Base-by-base conservation (phyloP, 2,888 invertebrate species). In the Athripsodes cinereus region DNA sequence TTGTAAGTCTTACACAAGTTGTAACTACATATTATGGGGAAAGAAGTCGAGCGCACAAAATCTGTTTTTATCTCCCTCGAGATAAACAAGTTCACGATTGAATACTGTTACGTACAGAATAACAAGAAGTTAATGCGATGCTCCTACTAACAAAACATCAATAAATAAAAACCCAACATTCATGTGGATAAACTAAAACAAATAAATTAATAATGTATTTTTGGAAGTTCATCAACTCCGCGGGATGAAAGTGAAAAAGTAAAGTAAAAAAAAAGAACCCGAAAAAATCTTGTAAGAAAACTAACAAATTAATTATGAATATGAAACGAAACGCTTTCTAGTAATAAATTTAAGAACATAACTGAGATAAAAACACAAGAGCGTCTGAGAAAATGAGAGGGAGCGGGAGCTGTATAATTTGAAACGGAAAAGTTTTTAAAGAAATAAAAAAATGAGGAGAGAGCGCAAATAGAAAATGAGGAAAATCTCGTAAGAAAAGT, bases 351-450 rank as follows among this genome's bases (percentile, higher is more conserved):
- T 57, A 54, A 60, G 59, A 60, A 63, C 58, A 60, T 59, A 61
- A 63, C 59, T 59, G 58, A 57, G 52, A 57, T 55, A 59, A 61
- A 62, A 63, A 59, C 52, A 16, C 34, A 55, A 40, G n/a, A 40
- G 8, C 40, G 40, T n/a, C 40, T n/a, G 57, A 62, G 58, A 61
- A 16, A 48, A 20, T n/a, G 13, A 48, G 53, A 35, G 21, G 20
- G 35, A 31, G 52, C 10, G 40, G 40, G 18, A 16, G 60, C 54
- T 52, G 59, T 61, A 64, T 64, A 64, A 64, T 64, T 64, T 58
- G 62, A 62, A 61, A 63, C 61, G 61, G 61, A 64, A 64, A 64
- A 62, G 61, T 64, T 64, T 62, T 58, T 58, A 60, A 58, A 62
- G 60, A 55, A 59, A 13, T n/a, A 40, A 60, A 63, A 62, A 55